Evolutionary conservation across 2,888 invertebrate genomes (phyloP), one percentile per base, ranked within the genome.

Genomic region (Stenodema calcarata): DNA sequence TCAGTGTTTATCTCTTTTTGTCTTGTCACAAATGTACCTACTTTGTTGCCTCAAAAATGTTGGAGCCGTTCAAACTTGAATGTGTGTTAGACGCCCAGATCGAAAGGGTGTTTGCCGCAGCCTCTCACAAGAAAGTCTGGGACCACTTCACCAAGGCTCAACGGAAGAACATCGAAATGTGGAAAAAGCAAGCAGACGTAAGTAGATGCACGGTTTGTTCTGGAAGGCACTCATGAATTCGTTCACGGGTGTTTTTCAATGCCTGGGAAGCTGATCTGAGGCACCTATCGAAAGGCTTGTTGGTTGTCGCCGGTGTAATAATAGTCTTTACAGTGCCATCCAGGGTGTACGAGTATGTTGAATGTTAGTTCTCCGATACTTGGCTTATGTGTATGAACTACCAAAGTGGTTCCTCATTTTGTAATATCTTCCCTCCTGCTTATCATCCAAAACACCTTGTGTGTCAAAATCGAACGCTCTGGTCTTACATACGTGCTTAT

Each of bases 81-180:
- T 82, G 70, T 82, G 80, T 82, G 82, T 82, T 96, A 98, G 98
- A 98, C 95, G 96, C 96, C 95, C 98, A 98, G 95, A 98, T 98
- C 94, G 98, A 97, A 95, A 96, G 96, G 94, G 97, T 98, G 93
- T 98, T 98, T 94, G 93, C 94, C 92, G 96, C 97, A 91, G 97
- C 98, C 92, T 96, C 95, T 93, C 98, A 98, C 94, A 98, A 98
- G 95, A 98, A 98, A 93, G 97, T 97, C 92, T 98, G 98, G 98
- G 98, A 98, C 95, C 98, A 98, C 95, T 98, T 99, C 95, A 98
- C 98, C 93, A 98, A 98, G 94, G 97, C 98, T 90, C 98, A 98
- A 93, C 94, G 98, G 93, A 98, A 98, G 95, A 98, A 98, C 94
- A 97, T 99, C 93, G 98, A 98, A 93, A 95, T 96, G 91, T 98